A percentile compares a stretch with the other conserved stretches of the same genome.
phyloP scores from a whole-genome alignment of 2,888 invertebrate genomes.

The Drosophila cognata region DNA sequence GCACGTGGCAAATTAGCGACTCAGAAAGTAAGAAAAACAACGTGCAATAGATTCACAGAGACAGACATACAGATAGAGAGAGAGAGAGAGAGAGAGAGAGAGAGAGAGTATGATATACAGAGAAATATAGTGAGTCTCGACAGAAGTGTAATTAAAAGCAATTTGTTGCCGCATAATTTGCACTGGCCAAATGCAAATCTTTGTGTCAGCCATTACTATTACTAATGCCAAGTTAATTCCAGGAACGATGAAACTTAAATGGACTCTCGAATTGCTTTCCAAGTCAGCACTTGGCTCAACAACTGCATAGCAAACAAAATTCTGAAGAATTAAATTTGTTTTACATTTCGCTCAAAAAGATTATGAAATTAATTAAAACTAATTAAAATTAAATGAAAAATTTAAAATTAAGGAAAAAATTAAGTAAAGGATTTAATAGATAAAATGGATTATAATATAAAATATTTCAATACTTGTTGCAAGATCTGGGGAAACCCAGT shows the following conservation, averaged over 20 bases:
- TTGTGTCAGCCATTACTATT: conserved; percentile 38
- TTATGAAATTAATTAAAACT: neutral
- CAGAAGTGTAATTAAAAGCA: conserved; percentile 63
- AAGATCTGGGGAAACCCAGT: neutral
- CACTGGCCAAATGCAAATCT: conserved; percentile 54
- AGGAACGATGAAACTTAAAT: conserved; percentile 2
- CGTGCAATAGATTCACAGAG: neutral
- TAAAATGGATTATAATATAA: neutral
- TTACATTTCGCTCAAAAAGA: neutral
- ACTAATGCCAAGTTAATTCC: conserved; percentile 3
- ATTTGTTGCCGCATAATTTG: conserved; percentile 51
- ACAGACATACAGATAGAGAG: neutral
- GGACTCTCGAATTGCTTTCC: neutral
- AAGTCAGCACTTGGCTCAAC: neutral
- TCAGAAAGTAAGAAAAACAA: neutral
- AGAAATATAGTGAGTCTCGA: neutral
- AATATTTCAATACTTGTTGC: neutral
- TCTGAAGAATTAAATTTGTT: neutral
- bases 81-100: neutral
- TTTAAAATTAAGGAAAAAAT: neutral
- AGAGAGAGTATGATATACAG: neutral
- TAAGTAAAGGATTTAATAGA: neutral
- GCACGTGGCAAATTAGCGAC: conserved; percentile 60
- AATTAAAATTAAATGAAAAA: neutral
- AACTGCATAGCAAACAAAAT: neutral